A percentile compares a stretch with the other conserved stretches of the same genome.
Conservation (phyloP, 2,888 invertebrate genomes). For the Ormyrus rosae region DNA sequence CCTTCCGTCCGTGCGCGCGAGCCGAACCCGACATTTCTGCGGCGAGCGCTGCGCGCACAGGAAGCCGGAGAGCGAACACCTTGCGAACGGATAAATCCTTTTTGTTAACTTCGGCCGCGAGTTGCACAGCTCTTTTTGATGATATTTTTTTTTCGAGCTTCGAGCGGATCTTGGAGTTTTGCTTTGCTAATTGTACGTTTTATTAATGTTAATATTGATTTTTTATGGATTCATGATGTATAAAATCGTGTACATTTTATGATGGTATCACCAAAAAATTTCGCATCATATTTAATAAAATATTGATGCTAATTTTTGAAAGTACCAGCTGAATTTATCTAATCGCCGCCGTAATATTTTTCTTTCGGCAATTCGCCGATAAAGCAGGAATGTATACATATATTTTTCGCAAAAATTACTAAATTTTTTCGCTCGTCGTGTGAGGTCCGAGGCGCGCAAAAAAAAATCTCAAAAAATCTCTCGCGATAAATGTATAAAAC, state of each 20-base stretch:
- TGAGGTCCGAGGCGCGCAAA: slow-evolving; percentile 1
- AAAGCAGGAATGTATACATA: too few relatives aligned
- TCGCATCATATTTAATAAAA: too few relatives aligned
- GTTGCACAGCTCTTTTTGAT: neutral
- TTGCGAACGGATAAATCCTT: slow-evolving; percentile 34
- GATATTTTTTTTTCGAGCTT: neutral
- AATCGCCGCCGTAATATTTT: too few relatives aligned
- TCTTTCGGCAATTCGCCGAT: too few relatives aligned
- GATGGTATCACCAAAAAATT: too few relatives aligned
- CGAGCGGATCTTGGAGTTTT: neutral
- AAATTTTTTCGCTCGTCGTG: neutral
- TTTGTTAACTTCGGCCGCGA: slow-evolving; percentile 5
- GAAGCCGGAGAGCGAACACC: slow-evolving; percentile 6
- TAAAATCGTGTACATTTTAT: too few relatives aligned
- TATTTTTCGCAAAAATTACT: too few relatives aligned
- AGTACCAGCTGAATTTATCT: too few relatives aligned
- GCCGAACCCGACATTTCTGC: slow-evolving; percentile 45
- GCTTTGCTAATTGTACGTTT: too few relatives aligned
- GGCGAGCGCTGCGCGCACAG: slow-evolving; percentile 13
- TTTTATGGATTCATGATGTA: too few relatives aligned
- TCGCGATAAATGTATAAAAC: slow-evolving; percentile 23
- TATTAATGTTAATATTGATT: too few relatives aligned
- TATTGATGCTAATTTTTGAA: too few relatives aligned
- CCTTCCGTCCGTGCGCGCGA: slow-evolving; percentile 39
- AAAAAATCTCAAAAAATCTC: slow-evolving; percentile 4